A percentile compares a stretch with the other conserved stretches of the same genome.
Evolutionary conservation across 2,888 invertebrate species (phyloP).

Genomic region (Caenorhabditis becei): DNA sequence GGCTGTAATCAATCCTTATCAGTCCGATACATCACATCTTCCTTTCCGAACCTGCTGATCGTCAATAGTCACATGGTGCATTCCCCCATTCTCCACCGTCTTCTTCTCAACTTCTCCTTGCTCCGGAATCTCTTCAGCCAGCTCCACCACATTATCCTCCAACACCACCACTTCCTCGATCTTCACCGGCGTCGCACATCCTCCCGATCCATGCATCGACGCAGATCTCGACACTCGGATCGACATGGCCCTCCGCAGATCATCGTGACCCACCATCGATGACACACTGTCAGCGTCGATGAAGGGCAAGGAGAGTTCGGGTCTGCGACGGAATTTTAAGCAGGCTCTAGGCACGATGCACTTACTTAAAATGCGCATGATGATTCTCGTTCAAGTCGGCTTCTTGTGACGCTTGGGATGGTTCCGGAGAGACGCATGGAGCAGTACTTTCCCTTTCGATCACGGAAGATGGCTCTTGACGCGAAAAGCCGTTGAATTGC

Average conservation of each 20-base stretch:
- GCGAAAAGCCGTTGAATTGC: conserved; percentile 47
- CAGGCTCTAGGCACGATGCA: neutral
- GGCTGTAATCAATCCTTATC: conserved; percentile 26
- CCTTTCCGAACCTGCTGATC: conserved; percentile 45
- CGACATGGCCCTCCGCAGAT: conserved; percentile 63
- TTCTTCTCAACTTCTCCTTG: conserved; percentile 5
- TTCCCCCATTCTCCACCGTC: conserved; percentile 33
- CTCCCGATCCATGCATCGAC: conserved; percentile 17
- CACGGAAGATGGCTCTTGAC: conserved; percentile 73
- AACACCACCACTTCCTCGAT: neutral
- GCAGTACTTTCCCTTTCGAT: conserved; percentile 77
- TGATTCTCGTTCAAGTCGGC: conserved; percentile 44
- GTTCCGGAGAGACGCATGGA: conserved; percentile 72
- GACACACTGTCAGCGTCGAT: conserved; percentile 79
- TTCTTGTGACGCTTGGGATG: conserved; percentile 55
- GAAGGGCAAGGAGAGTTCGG: conserved; percentile 75
- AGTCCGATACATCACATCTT: neutral
- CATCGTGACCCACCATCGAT: conserved; percentile 73
- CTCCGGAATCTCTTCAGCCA: conserved; percentile 1
- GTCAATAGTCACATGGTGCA: conserved; percentile 50
- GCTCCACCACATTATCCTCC: neutral
- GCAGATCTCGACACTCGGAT: conserved; percentile 27
- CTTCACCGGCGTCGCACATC: neutral
- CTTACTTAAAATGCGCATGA: conserved; percentile 61
- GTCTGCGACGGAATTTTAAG: conserved; percentile 50